Evolutionary conservation across 2,888 invertebrate genomes (phyloP), one percentile per base, ranked within the genome.

Genomic region (Ennomos fuscantarius): DNA sequence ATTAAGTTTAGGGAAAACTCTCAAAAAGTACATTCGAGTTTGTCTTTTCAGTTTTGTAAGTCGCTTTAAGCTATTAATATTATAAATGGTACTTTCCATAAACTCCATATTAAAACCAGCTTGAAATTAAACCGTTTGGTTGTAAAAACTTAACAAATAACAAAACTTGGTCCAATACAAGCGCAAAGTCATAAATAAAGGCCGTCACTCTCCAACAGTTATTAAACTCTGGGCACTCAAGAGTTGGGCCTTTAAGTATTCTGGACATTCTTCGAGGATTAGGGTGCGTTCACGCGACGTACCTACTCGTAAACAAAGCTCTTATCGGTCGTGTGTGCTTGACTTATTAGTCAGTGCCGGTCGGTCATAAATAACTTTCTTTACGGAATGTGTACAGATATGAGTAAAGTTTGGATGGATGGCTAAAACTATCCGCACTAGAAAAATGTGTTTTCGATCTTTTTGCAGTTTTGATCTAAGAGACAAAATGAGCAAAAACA

Each of bases 291-390:
- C 68, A 62, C 62, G 56, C 63, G 60, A 56, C 64, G 63, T 43
- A 43, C 65, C 63, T 43, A 43, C 37, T 44, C 56, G 65, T 66
- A 63, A 71, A 73, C 68, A 69, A 61, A 44, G 51, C 60, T 62
- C 65, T 73, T 73, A 72, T 72, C 73, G 63, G 68, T 68, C 64
- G 66, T 62, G 48, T 42, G 48, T 68, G 64, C 62, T 68, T 68
- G 55, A 63, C 65, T 63, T 69, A 68, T 74, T 70, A 72, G 70
- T 74, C 68, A 70, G 64, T 62, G 45, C 59, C 54, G 58, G 37
- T 31, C 51, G 58, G 37, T 31, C 51, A 39, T 57, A 57, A 51
- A 56, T 51, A 56, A 51, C 56, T 51, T 45, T 32, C 45, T 39
- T 31, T 41, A 39, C 32, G 39, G 50, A 49, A 55, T 50, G 49